Conservation (phyloP, 1,140 invertebrate genomes). For the Brachionus plicatilis region DNA sequence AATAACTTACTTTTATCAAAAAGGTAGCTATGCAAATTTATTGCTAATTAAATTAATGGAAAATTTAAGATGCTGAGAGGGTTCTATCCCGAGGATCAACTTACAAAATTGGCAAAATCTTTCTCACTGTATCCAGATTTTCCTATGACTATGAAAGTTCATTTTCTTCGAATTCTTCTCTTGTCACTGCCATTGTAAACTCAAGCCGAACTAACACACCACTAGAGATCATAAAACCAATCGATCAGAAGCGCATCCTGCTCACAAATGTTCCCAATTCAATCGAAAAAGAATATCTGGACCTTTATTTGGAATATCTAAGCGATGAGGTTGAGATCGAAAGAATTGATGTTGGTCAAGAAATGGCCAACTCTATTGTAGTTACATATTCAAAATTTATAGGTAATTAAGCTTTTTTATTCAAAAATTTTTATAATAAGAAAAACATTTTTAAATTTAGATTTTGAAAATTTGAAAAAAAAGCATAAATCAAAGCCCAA, state of each 20-base stretch:
- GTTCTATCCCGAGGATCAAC: background rate
- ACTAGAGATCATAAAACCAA: background rate
- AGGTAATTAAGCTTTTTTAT: background rate
- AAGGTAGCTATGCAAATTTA: background rate
- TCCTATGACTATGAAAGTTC: background rate
- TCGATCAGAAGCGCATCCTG: background rate
- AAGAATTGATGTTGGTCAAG: conserved; percentile 6
- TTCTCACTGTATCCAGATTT: background rate
- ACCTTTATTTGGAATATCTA: conserved; percentile 35
- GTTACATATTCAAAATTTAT: conserved; percentile 31
- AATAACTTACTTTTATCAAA: conserved; percentile 13
- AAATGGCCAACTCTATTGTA: background rate
- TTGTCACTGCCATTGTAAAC: background rate
- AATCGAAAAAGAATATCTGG: conserved; percentile 9
- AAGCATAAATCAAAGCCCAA: background rate
- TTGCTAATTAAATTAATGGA: background rate
- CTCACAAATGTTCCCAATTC: background rate
- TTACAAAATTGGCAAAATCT: conserved; percentile 7
- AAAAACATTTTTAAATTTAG: background rate
- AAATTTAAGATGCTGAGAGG: background rate
- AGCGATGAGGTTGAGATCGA: conserved; percentile 21
- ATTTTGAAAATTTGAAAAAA: conserved; percentile 34
- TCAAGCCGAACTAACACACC: background rate
- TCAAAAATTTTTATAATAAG: background rate
- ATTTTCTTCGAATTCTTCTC: background rate